Evolutionary conservation across 2,888 invertebrate genomes (phyloP).

Genomic region (Bruchidius siliquastri): DNA sequence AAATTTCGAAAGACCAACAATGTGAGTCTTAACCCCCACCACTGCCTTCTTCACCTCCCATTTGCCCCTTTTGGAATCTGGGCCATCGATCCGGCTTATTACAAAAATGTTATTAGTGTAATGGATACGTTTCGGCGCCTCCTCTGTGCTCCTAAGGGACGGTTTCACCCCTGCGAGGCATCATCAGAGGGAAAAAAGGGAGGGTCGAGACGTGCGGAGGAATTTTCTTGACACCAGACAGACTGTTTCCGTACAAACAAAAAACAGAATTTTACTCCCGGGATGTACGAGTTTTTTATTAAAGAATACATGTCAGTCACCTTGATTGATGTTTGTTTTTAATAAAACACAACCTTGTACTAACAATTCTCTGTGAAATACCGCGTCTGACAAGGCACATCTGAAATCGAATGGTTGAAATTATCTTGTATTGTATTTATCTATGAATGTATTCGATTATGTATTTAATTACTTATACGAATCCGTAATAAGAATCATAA

Average conservation of each 20-base stretch:
- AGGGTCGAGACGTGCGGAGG: not conserved
- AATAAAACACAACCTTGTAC: not conserved
- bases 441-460: too few species aligned
- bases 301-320: not conserved
- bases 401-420: not conserved
- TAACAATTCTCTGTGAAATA: not conserved
- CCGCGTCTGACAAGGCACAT: not conserved
- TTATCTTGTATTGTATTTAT: too few species aligned
- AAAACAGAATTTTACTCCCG: not conserved
- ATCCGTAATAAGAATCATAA: too few species aligned
- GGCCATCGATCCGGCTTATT: conserved; percentile 32
- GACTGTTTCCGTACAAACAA: not conserved
- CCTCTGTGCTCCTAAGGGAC: not conserved
- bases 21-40: too few species aligned
- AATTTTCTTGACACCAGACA: not conserved
- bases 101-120: conserved; percentile 38
- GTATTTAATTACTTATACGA: too few species aligned
- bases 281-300: not conserved
- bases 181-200: not conserved
- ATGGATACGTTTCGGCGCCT: conserved; percentile 30
- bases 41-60: not conserved
- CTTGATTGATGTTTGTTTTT: not conserved
- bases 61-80: conserved; percentile 19
- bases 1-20: too few species aligned
- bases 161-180: not conserved